Base-by-base conservation (phyloP, 53 echinoderm and acorn worm species). In the Echinarachnius parma region DNA sequence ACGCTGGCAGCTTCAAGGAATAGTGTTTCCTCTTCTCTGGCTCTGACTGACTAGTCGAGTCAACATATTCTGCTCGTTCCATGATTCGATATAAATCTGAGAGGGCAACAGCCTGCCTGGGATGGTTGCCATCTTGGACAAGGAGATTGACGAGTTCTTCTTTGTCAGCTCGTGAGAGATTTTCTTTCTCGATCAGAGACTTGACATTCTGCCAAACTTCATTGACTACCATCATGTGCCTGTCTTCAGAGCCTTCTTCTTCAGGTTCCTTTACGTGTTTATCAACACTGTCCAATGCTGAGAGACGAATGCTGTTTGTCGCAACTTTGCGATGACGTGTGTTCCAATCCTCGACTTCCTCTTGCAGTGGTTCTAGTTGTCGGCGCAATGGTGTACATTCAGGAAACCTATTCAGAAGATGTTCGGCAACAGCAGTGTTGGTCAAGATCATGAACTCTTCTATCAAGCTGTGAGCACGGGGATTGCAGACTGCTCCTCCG, bases 371-470 rank as follows among this genome's bases (percentile, higher is more conserved):
- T 9, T 81, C 62, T 9, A 87, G 71, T 63, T 95, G 95, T 3
- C 85, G 69, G n/a, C 87, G 54, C 18, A 95, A 59, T 28, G 86
- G 82, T 2, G 77, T 64, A 59, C 81, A 67, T 0, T 81, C 58
- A 9, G 95, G 85, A 35, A 77, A 86, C 4, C 44, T 56, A 26
- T 28, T 39, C 45, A 87, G 61, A 26, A 95, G 74, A 8, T 57
- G 53, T 31, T 81, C 61, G 26, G 82, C 90, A 16, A 95, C 78
- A 19, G 65, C 64, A 20, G 62, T 52, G 53, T 90, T 95, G 7
- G 83, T 74, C 30, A 95, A 57, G 30, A 84, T 31, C 85, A 84
- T 84, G 45, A 95, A 59, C 37, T 90, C 86, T 52, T 95, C 86
- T 21, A 90, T 59, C 4, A 95, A 50, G 46, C 75, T 82, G 50